phyloP scores from a whole-genome alignment of 2,888 invertebrate genomes.

The Scaptomyza reducta region DNA sequence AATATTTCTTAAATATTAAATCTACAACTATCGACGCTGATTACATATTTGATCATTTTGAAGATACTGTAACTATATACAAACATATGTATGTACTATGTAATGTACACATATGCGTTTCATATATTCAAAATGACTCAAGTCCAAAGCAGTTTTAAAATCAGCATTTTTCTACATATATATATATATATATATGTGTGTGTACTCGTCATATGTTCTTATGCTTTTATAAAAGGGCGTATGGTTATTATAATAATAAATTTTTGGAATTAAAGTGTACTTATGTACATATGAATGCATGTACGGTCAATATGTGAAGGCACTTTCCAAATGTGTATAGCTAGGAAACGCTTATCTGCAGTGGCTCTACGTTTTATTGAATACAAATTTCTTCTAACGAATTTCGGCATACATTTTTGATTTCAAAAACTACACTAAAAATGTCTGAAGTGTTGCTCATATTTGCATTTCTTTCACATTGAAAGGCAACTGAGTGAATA shows the following conservation, averaged over 20 bases:
- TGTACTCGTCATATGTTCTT: conserved; percentile 50
- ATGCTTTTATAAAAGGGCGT: conserved; percentile 57
- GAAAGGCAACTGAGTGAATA: conserved; percentile 70
- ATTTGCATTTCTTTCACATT: conserved; percentile 64
- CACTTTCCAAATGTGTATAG: conserved; percentile 5
- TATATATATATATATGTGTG: conserved; percentile 14
- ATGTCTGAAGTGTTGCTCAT: conserved; percentile 48
- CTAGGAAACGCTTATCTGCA: conserved; percentile 7
- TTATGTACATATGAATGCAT: conserved; percentile 49
- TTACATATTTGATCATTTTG: conserved; percentile 66
- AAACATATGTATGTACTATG: conserved; percentile 10
- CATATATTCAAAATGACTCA: conserved; percentile 55
- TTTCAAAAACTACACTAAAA: conserved; percentile 12
- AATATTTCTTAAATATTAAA: conserved; percentile 73
- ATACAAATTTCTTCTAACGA: conserved; percentile 8
- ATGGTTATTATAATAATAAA: conserved; percentile 62
- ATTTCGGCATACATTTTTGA: conserved; percentile 1
- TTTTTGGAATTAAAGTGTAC: conserved; percentile 74
- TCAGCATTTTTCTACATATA: conserved; percentile 47
- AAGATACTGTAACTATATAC: conserved; percentile 44
- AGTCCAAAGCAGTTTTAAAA: conserved; percentile 62
- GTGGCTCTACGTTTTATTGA: conserved; percentile 16
- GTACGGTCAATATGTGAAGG: conserved; percentile 23
- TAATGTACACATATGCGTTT: conserved; percentile 20
- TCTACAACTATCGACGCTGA: conserved; percentile 68